A percentile compares a stretch with the other conserved stretches of the same genome.
Conservation (phyloP, 2,888 invertebrate genomes). For the Shargacucullia verbasci region DNA sequence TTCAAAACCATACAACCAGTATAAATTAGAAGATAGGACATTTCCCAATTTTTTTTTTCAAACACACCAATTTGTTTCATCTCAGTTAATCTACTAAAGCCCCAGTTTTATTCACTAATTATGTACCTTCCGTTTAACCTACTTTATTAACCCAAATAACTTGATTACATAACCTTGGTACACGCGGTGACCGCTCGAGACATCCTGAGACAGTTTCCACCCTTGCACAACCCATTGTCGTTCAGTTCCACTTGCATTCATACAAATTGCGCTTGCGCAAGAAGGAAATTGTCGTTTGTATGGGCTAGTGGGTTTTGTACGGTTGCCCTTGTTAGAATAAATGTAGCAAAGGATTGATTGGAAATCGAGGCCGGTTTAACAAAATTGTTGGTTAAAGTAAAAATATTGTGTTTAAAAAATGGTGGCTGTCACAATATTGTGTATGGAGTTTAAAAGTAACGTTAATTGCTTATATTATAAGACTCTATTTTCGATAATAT, state of each 20-base stretch:
- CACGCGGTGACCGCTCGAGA: constrained; percentile 45
- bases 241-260: constrained; percentile 80
- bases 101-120: not conserved
- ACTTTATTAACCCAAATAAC: constrained; percentile 24
- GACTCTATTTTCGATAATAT: too few relatives aligned
- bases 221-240: constrained; percentile 80
- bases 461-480: too few relatives aligned
- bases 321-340: constrained; percentile 48
- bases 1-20: too few relatives aligned
- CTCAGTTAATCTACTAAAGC: too few relatives aligned
- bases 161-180: constrained; percentile 46
- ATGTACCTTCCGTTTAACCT: constrained; percentile 19
- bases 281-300: constrained; percentile 59
- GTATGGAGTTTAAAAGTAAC: too few relatives aligned
- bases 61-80: too few relatives aligned
- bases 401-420: too few relatives aligned
- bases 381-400: constrained; percentile 7
- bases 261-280: constrained; percentile 68
- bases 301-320: constrained; percentile 51
- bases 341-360: constrained; percentile 45
- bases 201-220: constrained; percentile 76
- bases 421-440: too few relatives aligned
- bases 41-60: too few relatives aligned
- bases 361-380: constrained; percentile 21
- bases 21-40: too few relatives aligned